A percentile compares a stretch with the other conserved stretches of the same genome.
phyloP scores from a whole-genome alignment of 2,888 invertebrate genomes.

The Melangyna quadrimaculata region DNA sequence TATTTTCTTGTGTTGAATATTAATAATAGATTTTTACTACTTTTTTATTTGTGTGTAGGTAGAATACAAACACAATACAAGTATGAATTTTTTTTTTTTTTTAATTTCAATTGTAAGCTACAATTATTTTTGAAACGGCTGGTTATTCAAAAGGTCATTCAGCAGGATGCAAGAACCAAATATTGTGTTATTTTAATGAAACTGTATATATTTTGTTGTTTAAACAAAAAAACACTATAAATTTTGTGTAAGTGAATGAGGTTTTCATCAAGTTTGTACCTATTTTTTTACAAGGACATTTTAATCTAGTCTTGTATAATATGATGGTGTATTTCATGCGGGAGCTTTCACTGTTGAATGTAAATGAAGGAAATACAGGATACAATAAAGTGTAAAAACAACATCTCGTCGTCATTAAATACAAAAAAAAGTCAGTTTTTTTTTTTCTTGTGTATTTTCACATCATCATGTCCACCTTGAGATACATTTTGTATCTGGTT shows the following conservation, averaged over 20 bases:
- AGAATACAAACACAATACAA: no score
- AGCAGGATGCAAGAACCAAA: background rate
- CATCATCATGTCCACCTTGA: slow-evolving; percentile 61
- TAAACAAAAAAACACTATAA: background rate
- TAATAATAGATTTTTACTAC: slow-evolving; percentile 21
- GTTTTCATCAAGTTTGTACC: slow-evolving; percentile 29
- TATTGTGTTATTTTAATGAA: slow-evolving; percentile 41
- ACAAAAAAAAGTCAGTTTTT: slow-evolving; percentile 38
- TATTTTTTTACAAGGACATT: slow-evolving; percentile 47
- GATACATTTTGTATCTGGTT: slow-evolving; percentile 54
- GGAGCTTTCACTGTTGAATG: background rate
- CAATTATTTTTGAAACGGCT: slow-evolving; percentile 31
- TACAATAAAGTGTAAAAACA: slow-evolving; percentile 46
- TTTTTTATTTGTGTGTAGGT: background rate
- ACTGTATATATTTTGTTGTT: slow-evolving; percentile 1
- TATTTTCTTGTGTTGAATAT: slow-evolving; percentile 51
- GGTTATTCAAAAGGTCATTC: slow-evolving; percentile 22
- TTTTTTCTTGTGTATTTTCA: background rate
- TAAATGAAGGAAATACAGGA: slow-evolving; percentile 40
- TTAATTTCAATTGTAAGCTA: no score
- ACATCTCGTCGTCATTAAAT: slow-evolving; percentile 38
- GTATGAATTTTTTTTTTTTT: no score
- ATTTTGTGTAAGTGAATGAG: slow-evolving; percentile 29
- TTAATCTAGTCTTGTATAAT: slow-evolving; percentile 18
- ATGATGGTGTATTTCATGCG: background rate